Evolutionary conservation across 2,888 invertebrate species (phyloP).

Genomic region (Dysmachus trigonus): DNA sequence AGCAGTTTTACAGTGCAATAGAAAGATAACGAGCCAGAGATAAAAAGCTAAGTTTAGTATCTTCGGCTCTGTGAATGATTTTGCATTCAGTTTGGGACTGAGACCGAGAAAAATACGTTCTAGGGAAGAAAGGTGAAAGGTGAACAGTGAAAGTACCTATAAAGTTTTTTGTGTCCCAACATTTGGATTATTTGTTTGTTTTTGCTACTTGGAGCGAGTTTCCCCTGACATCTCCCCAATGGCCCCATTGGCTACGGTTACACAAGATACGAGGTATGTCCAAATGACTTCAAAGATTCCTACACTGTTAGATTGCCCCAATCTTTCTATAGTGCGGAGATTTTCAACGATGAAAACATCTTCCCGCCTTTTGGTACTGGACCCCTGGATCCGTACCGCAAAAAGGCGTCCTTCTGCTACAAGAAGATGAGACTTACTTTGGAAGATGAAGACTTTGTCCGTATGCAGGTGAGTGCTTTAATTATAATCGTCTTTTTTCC

Average conservation of each 20-base stretch:
- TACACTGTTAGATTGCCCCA: not conserved
- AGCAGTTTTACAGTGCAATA: not conserved
- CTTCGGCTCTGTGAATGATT: not conserved
- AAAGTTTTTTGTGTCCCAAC: not conserved
- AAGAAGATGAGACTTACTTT: conserved; percentile 69
- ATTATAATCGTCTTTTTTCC: not conserved
- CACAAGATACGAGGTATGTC: not conserved
- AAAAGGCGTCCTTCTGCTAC: conserved; percentile 74
- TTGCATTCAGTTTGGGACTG: not conserved
- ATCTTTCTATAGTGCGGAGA: conserved; percentile 46
- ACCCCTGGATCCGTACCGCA: conserved; percentile 72
- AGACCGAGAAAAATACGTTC: not conserved
- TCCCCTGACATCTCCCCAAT: not conserved
- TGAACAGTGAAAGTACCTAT: not conserved
- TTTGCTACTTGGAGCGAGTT: not conserved
- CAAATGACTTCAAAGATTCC: not conserved
- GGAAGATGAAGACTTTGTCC: conserved; percentile 67
- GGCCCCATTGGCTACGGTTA: not conserved
- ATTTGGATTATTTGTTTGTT: not conserved
- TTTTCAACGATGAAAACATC: conserved; percentile 60
- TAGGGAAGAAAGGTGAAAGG: not conserved
- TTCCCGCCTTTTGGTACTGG: conserved; percentile 72
- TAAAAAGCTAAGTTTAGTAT: not conserved
- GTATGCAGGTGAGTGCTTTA: conserved; percentile 65
- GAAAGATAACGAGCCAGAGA: not conserved